Evolutionary conservation across 1,140 invertebrate species (phyloP).

Genomic region (Drosophila kurseongensis): DNA sequence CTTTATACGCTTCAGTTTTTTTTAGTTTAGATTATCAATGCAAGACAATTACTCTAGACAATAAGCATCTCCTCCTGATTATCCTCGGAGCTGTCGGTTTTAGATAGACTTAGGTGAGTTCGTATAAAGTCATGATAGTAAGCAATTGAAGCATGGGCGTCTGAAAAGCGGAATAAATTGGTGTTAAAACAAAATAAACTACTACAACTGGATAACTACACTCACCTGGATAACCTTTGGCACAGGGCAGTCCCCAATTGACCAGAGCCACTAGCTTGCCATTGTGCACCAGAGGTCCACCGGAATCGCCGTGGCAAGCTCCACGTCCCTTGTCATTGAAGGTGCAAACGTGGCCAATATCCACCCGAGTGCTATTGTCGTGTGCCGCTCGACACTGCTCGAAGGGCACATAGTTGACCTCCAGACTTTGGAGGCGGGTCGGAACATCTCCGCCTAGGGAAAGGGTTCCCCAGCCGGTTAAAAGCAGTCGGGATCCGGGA

Average conservation of each 20-base stretch:
- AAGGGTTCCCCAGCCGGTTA: constrained; percentile 86
- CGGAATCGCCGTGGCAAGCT: constrained; percentile 86
- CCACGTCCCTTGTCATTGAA: constrained; percentile 87
- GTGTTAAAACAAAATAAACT: not conserved
- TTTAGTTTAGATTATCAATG: too few species aligned
- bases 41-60: not conserved
- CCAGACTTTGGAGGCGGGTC: constrained; percentile 71
- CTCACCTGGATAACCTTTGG: constrained; percentile 83
- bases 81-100: constrained; percentile 13
- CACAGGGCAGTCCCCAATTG: constrained; percentile 86
- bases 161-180: constrained; percentile 31
- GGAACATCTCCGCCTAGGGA: constrained; percentile 76
- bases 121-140: constrained; percentile 85
- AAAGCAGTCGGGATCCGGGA: constrained; percentile 70
- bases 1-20: not conserved
- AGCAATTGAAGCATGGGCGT: constrained; percentile 85
- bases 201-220: rapidly evolving
- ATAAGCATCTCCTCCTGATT: not conserved
- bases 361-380: constrained; percentile 72
- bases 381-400: constrained; percentile 74
- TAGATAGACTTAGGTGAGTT: constrained; percentile 59
- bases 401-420: constrained; percentile 72
- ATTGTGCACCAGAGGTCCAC: constrained; percentile 84
- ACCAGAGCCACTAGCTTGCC: constrained; percentile 85
- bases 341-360: constrained; percentile 86